A percentile compares a stretch with the other conserved stretches of the same genome.
Conservation (phyloP, 2,797 vertebrate species). For the Carapus acus region DNA sequence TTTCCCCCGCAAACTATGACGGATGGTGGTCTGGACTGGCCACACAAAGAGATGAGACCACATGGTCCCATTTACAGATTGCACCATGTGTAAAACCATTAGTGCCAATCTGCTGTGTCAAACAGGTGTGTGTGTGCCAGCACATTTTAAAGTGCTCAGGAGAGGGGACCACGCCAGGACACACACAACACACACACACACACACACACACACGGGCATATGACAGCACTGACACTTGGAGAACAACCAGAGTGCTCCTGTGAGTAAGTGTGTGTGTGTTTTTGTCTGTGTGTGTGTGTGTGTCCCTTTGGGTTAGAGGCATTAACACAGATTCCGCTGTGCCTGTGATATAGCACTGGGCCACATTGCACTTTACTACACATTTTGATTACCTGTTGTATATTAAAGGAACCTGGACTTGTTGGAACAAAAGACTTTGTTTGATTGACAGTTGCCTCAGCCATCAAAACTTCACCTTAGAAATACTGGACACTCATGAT, state of each 20-base stretch:
- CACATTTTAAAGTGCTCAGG: constrained; percentile 63
- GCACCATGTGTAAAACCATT: constrained; percentile 67
- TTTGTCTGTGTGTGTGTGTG: constrained; percentile 17
- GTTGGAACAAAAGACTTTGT: too few species aligned
- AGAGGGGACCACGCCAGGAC: constrained; percentile 57
- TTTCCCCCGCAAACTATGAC: constrained; percentile 27
- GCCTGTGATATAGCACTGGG: too few species aligned
- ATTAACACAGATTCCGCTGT: too few species aligned
- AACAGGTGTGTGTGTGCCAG: constrained; percentile 71
- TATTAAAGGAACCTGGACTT: too few species aligned
- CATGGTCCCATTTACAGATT: constrained; percentile 66
- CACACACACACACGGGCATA: constrained; percentile 49
- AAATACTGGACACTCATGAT: too few species aligned
- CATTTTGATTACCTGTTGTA: too few species aligned
- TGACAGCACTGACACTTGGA: constrained; percentile 64
- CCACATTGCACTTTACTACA: too few species aligned
- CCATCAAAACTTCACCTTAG: too few species aligned
- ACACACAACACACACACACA: constrained; percentile 48
- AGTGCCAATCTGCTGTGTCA: constrained; percentile 73
- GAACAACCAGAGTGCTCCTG: constrained; percentile 50
- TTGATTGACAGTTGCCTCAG: too few species aligned
- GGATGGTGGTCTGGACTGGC: constrained; percentile 32
- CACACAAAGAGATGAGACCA: constrained; percentile 49
- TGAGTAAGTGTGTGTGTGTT: constrained; percentile 29
- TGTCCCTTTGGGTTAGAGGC: too few species aligned